Base-by-base conservation (phyloP, 2,797 vertebrate genomes). In the Rhinoraja longicauda region DNA sequence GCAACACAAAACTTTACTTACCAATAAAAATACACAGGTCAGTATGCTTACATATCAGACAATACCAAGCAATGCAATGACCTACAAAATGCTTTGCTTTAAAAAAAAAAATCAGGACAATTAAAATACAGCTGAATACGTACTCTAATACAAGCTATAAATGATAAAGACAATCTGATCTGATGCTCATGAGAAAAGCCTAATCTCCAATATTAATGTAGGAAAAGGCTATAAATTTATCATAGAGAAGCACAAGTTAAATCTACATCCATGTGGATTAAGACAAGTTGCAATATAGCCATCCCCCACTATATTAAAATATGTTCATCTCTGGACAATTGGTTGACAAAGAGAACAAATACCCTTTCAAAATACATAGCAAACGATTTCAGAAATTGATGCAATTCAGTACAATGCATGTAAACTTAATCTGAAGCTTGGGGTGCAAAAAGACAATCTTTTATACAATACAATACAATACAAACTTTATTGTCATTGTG, bases 211-310 rank as follows among this genome's bases (percentile, higher is more conserved):
- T 77, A 93, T 93, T 94, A 93, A 10, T 6, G 0, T 90, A 0
- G 0, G 67, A 90, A 36, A 90, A 90, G 90, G 70, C 64, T 67
- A 93, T 93, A 93, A 93, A 93, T 67, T 93, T 94, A 94, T 93
- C 94, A 94, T 91, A 93, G 94, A 94, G 90, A 75, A 72, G 88
- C 90, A 93, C 78, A 57, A 93, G 93, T 93, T 91, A 93, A 94
- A 92, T 62, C 93, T 59, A 24, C 93, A 93, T 86, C 84, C 94
- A 93, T 93, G 92, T 78, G 94, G 93, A 94, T 94, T 75, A 94
- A 93, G 92, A 94, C 93, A 94, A 72, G n/a, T 32, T 2, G 24
- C 64, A 70, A 70, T 70, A 36, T 70, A 67, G 12, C 21, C 36
- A 4, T 26, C 24, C 1, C 36, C 32, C 3, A 24, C 36, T 67